These are phyloP conservation scores for Chouioia cunea DNA, from an alignment of 2,888 invertebrate species.

Conservation along the genomic window DNA sequence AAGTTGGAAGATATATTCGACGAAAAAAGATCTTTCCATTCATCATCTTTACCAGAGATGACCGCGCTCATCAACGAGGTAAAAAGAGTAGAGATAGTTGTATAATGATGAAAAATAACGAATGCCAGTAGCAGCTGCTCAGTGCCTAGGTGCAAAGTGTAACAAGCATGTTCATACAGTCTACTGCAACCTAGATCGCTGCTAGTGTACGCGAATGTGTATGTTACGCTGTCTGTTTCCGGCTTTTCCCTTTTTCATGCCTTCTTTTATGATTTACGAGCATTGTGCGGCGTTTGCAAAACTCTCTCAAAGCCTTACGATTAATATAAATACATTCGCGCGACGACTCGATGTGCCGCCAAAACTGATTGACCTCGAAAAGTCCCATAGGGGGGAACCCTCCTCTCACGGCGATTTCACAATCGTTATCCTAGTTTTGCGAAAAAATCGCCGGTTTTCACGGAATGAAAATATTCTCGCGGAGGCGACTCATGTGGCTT, in stretches of 20 bases:
- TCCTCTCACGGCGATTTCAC: constrained; percentile 30
- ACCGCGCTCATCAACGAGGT: too few relatives aligned
- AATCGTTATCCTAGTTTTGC: constrained; percentile 43
- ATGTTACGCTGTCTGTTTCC: constrained; percentile 31
- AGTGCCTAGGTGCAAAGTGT: constrained; percentile 25
- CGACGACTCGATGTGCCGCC: constrained; percentile 4
- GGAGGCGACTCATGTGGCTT: constrained; percentile 25
- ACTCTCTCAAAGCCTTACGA: too few relatives aligned
- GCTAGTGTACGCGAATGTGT: neutral
- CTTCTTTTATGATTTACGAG: constrained; percentile 13
- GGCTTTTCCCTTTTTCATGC: constrained; percentile 35
- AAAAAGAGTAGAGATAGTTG: too few relatives aligned
- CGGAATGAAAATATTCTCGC: constrained; percentile 44
- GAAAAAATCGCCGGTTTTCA: constrained; percentile 28
- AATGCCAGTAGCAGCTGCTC: too few relatives aligned
- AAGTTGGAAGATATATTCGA: too few relatives aligned
- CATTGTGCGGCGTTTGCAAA: neutral
- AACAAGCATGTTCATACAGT: constrained; percentile 20
- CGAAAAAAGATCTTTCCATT: too few relatives aligned
- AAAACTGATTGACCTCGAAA: constrained; percentile 43
- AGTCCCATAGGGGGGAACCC: neutral
- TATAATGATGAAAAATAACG: too few relatives aligned
- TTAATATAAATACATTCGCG: too few relatives aligned
- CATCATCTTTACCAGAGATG: too few relatives aligned
- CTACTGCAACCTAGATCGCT: constrained; percentile 37